Conservation (phyloP, 2,113 vertebrate genomes). For the Pleuronectes platessa region DNA sequence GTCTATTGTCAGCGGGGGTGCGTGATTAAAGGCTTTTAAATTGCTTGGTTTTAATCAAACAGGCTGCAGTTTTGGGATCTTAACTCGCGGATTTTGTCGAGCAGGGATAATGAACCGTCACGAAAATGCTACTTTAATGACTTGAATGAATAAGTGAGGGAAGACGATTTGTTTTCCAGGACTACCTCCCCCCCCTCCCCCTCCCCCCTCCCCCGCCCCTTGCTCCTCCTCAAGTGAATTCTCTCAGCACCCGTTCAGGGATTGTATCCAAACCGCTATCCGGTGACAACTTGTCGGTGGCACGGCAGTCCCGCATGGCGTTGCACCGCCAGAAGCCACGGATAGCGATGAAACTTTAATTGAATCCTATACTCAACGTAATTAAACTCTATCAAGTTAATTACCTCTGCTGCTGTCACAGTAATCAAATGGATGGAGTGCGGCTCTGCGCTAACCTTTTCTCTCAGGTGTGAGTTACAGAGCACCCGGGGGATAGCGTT, state of each 20-base stretch:
- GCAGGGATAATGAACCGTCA: neutral
- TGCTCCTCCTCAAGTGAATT: no score
- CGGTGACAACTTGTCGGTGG: constrained; percentile 2
- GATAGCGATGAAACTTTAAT: constrained; percentile 71
- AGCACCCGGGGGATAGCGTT: constrained; percentile 50
- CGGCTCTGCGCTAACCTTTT: constrained; percentile 52
- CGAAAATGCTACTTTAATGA: neutral
- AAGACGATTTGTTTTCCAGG: constrained; percentile 24
- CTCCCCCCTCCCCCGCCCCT: neutral
- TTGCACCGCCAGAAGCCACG: constrained; percentile 17
- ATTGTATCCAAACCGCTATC: neutral
- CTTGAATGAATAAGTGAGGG: neutral
- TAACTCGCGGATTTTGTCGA: constrained; percentile 1
- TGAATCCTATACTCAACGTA: constrained; percentile 68
- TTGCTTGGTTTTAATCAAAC: constrained; percentile 41
- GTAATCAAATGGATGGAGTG: constrained; percentile 73
- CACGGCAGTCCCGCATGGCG: constrained; percentile 3
- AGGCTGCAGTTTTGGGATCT: constrained; percentile 4
- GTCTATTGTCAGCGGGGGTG: constrained; percentile 30
- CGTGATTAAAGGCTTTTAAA: constrained; percentile 34
- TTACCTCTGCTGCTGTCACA: constrained; percentile 63
- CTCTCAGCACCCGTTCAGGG: neutral
- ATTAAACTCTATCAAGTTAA: constrained; percentile 80
- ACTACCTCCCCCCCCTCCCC: constrained; percentile 11
- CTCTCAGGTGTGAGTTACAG: constrained; percentile 73